Percentiles rank a stretch among this genome's conserved stretches.
Conservation (phyloP, 2,113 vertebrate species). For the Hippocampus mohnikei region DNA sequence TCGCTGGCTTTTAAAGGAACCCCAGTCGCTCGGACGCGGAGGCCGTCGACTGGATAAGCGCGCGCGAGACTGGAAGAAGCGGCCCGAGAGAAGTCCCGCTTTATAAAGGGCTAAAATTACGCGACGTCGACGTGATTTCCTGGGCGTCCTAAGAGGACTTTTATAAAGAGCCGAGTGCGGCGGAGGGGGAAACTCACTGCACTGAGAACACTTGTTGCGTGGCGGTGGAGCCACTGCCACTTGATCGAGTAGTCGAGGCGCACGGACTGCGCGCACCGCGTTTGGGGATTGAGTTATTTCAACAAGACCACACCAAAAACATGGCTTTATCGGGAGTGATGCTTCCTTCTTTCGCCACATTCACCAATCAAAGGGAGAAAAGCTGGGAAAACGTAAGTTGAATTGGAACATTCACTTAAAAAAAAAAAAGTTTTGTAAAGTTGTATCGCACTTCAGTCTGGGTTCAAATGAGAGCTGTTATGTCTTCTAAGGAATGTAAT, state of each 20-base stretch:
- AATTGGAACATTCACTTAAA: not conserved
- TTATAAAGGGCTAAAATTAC: slow-evolving; percentile 91
- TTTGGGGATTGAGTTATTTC: slow-evolving; percentile 25
- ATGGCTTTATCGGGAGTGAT: slow-evolving; percentile 89
- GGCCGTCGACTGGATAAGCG: not conserved
- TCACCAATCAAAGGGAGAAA: slow-evolving; percentile 85
- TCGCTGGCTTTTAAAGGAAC: not conserved
- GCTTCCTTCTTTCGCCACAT: slow-evolving; percentile 93
- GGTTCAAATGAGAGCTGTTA: not conserved
- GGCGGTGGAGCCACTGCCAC: not conserved
- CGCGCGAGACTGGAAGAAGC: not conserved
- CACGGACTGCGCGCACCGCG: slow-evolving; percentile 39
- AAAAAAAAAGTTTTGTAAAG: not conserved
- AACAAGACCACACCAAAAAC: slow-evolving; percentile 22
- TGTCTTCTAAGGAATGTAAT: not conserved
- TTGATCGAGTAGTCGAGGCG: slow-evolving; percentile 9
- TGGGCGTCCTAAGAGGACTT: slow-evolving; percentile 53
- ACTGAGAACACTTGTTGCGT: slow-evolving; percentile 8
- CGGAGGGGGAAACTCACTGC: not conserved
- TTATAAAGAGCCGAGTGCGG: slow-evolving; percentile 52
- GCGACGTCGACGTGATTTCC: slow-evolving; percentile 83
- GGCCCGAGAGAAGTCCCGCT: slow-evolving; percentile 35
- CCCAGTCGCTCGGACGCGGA: not conserved
- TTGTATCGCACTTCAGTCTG: not conserved
- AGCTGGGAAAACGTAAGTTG: slow-evolving; percentile 86